phyloP scores from a whole-genome alignment of 2,113 vertebrate species.

The Loxodonta africana region DNA sequence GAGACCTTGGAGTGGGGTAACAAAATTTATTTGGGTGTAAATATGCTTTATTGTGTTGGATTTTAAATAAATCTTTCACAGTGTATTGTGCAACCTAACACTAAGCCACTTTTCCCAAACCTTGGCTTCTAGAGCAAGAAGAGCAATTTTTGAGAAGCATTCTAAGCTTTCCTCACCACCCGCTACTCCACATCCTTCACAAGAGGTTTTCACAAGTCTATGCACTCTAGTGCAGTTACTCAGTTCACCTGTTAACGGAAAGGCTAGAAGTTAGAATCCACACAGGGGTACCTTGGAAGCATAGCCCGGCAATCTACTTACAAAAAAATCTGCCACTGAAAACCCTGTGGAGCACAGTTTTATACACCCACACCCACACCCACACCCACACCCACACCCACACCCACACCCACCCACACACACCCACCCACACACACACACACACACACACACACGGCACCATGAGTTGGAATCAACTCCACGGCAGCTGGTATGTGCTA shows the following conservation, averaged over 20 bases:
- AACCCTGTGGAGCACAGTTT: not conserved
- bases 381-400: too few relatives aligned
- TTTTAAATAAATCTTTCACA: not conserved
- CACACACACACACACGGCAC: not conserved
- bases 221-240: not conserved
- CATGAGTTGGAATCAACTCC: not conserved
- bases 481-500: not conserved
- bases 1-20: not conserved
- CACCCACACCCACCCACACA: not conserved
- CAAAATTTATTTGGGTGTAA: not conserved
- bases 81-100: not conserved
- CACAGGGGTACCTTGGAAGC: not conserved
- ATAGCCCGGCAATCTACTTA: not conserved
- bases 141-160: not conserved
- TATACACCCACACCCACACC: not conserved
- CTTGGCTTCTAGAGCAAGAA: not conserved
- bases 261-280: not conserved
- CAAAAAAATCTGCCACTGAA: not conserved
- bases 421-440: too few relatives aligned
- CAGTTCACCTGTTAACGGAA: not conserved
- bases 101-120: not conserved
- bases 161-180: not conserved
- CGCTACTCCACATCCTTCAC: not conserved
- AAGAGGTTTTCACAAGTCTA: not conserved
- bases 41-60: not conserved